Evolutionary conservation across 2,888 invertebrate species (phyloP), one percentile per base, ranked within the genome.

Genomic region (Catocala nupta): DNA sequence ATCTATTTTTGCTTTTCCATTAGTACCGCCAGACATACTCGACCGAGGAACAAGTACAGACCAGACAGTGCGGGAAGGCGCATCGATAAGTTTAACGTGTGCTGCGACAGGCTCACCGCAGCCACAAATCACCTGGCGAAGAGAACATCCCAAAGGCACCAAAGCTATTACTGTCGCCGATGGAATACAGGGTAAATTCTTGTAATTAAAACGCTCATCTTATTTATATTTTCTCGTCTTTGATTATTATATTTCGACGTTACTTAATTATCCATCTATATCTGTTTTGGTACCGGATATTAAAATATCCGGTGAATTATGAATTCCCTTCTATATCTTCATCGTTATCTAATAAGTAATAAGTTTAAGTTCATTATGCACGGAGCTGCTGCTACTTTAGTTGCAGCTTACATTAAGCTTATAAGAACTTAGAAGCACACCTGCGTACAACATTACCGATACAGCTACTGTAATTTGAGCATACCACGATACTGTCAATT

Each of bases 71-170:
- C 95, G 97, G 47, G 98, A 99, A 91, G 98, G 98, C 12, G 96
- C 96, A 56, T 97, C 98, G 73, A 97, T 98, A 66, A 97, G 97
- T 80, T 93, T 98, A 63, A 96, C 96, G 70, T 98, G 98, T 86
- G 97, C 97, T 42, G 98, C 98, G 16, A 97, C 96, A 12, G 98
- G 98, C 56, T 97, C 97, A n/a, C 98, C 98, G 3, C 95, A 96
- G 71, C 98, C 98, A 5, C 96, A 96, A 78, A 98, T 98, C 87
- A 96, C 96, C 70, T 99, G 98, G 98, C 95, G 97, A 73, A 95
- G 98, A 71, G 98, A 98, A 88, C 97, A 97, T 81, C 96, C 96
- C 62, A 96, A 96, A 83, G 94, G 96, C 60, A 97, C 96, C 62
- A 96, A 96, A 83, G 94, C 96, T 61, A 97, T 98, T 84, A 95